These are phyloP conservation scores for Charadrius vociferus DNA, from an alignment of 2,113 vertebrate species.

Conservation along the genomic window DNA sequence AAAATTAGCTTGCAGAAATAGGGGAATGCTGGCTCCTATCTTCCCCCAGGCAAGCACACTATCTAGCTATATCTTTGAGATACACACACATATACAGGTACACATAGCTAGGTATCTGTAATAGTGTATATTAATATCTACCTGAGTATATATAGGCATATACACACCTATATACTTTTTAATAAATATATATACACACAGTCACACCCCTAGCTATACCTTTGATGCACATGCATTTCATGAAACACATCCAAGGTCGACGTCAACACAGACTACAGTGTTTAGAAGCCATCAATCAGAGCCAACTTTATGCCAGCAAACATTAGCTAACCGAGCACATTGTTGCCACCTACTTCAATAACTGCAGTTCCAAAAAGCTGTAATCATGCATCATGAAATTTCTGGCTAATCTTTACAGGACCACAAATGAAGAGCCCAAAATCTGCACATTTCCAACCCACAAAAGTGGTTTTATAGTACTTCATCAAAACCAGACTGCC, in stretches of 20 bases:
- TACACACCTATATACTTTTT: neutral
- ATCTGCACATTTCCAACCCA: neutral
- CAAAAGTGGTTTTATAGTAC: neutral
- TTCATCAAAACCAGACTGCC: neutral
- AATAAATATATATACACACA: accelerated
- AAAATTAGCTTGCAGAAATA: neutral
- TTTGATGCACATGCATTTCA: accelerated
- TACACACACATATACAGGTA: neutral
- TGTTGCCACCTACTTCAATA: accelerated
- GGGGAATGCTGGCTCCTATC: neutral
- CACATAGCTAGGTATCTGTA: neutral
- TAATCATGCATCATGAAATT: neutral
- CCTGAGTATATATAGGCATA: neutral
- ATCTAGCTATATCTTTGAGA: neutral
- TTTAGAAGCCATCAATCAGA: neutral
- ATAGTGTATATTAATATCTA: neutral
- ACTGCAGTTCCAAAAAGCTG: neutral
- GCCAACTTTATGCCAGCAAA: neutral
- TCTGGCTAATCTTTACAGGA: neutral
- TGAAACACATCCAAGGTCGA: neutral
- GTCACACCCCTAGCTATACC: neutral
- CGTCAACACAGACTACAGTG: neutral
- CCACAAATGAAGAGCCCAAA: neutral
- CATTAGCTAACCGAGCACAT: neutral
- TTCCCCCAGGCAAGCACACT: neutral